These are phyloP conservation scores for Myopa testacea DNA, from an alignment of 2,888 invertebrate species.

Conservation along the genomic window DNA sequence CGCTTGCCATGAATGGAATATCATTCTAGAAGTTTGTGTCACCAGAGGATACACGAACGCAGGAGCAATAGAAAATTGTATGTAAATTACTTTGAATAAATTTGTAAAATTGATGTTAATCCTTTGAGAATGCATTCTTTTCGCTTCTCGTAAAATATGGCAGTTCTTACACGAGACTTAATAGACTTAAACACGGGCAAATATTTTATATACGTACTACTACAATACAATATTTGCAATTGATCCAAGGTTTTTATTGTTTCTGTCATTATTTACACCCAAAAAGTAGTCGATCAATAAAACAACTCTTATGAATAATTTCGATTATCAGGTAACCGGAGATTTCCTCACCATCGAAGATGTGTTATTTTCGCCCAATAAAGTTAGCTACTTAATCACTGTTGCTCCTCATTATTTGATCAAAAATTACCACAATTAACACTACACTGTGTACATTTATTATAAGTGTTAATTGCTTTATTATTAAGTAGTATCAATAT, in stretches of 20 bases:
- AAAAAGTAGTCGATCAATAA: too few relatives aligned
- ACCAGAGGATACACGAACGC: background rate
- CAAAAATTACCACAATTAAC: too few relatives aligned
- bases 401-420: too few relatives aligned
- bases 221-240: too few relatives aligned
- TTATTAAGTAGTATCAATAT: too few relatives aligned
- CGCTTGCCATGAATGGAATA: slow-evolving; percentile 1
- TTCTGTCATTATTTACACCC: background rate
- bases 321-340: background rate
- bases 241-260: background rate
- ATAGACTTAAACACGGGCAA: too few relatives aligned
- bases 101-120: slow-evolving; percentile 51
- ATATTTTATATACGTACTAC: too few relatives aligned
- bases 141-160: background rate
- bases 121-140: slow-evolving; percentile 33
- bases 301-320: background rate
- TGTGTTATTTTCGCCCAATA: too few relatives aligned
- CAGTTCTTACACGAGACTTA: background rate
- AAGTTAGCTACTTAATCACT: background rate
- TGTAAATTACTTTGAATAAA: slow-evolving; percentile 64
- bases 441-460: too few relatives aligned
- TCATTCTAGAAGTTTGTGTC: background rate
- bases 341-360: background rate
- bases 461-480: too few relatives aligned
- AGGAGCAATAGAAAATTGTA: slow-evolving; percentile 50